A percentile compares a stretch with the other conserved stretches of the same genome.
phyloP scores from a whole-genome alignment of 2,888 invertebrate species.

The Stenotaenia linearis region DNA sequence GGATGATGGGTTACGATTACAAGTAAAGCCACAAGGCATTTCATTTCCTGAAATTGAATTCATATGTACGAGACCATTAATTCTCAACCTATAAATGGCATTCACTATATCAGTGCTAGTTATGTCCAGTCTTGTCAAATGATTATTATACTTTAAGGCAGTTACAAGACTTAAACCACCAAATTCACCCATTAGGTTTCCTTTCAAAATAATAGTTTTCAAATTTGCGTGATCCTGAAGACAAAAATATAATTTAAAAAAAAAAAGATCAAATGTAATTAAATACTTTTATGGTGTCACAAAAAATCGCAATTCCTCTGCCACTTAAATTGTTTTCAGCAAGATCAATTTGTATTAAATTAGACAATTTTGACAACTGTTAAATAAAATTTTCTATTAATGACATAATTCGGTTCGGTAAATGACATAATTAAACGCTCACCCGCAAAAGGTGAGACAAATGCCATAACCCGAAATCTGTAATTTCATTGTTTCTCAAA shows the following conservation, averaged over 20 bases:
- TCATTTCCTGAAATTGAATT: conserved; percentile 6
- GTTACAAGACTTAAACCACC: neutral
- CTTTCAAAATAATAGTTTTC: neutral
- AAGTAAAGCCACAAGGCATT: neutral
- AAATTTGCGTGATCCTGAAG: neutral
- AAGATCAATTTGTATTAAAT: neutral
- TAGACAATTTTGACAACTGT: neutral
- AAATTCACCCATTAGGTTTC: neutral
- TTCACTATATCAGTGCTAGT: neutral
- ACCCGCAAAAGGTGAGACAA: neutral
- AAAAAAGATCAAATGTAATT: neutral
- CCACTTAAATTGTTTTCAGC: neutral
- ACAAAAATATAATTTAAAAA: neutral
- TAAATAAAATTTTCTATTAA: neutral
- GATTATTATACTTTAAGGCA: neutral
- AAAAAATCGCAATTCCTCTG: neutral
- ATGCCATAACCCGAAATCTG: conserved; percentile 17
- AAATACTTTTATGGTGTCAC: neutral
- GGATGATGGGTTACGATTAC: neutral
- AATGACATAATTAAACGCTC: neutral
- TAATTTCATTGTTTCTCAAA: neutral
- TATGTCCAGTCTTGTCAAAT: neutral
- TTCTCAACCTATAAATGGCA: no score
- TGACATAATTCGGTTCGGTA: neutral
- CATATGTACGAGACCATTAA: no score